Evolutionary conservation across 2,113 vertebrate genomes (phyloP).

Genomic region (Craseonycteris thonglongyai): DNA sequence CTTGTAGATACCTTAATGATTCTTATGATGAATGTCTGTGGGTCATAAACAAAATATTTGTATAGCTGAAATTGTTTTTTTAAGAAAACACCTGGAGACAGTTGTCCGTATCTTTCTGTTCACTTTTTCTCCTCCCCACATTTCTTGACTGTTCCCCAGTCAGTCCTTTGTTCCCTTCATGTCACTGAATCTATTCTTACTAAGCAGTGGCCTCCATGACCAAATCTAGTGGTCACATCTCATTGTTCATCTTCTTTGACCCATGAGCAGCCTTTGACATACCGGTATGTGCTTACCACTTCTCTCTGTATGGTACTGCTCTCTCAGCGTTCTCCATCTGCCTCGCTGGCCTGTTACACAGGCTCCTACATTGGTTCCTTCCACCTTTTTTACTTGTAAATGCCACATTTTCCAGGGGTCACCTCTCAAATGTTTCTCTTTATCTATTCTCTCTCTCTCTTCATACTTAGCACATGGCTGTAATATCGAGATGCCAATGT

Average conservation of each 20-base stretch:
- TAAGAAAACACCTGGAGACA: background rate
- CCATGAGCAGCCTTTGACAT: background rate
- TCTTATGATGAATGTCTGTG: background rate
- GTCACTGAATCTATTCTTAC: background rate
- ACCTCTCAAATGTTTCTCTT: background rate
- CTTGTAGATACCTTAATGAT: background rate
- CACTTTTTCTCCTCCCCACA: background rate
- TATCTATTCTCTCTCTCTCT: background rate
- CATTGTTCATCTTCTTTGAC: background rate
- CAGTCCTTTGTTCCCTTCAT: background rate
- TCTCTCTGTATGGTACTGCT: background rate
- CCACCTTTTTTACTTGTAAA: background rate
- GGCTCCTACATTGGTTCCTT: background rate
- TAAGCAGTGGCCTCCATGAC: background rate
- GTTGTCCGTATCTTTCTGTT: background rate
- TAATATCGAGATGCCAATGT: background rate
- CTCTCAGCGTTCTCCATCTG: background rate
- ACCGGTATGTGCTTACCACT: background rate
- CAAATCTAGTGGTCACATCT: background rate
- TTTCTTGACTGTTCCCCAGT: background rate
- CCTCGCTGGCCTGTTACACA: background rate
- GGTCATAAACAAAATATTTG: background rate
- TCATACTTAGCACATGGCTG: background rate
- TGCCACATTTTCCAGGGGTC: background rate
- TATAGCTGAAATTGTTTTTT: background rate